Conservation (phyloP, 2,888 invertebrate genomes). For the Epinotia demarniana region DNA sequence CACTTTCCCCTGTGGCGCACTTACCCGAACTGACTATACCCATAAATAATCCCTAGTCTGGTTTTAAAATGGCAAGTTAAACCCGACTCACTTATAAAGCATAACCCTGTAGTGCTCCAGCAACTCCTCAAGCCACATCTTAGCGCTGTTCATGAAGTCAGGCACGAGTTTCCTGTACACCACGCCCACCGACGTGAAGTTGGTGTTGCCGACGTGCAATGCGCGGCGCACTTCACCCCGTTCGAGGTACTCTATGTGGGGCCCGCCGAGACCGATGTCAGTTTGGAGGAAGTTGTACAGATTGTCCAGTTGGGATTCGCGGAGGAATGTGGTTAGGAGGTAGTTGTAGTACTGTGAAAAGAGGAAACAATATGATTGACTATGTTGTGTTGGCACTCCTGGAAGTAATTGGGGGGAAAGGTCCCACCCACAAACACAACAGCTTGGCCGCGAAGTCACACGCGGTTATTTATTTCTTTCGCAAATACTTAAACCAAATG, state of each 20-base stretch:
- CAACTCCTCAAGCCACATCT: conserved; percentile 82
- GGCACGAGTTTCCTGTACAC: conserved; percentile 81
- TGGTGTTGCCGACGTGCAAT: conserved; percentile 81
- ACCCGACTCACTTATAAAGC: conserved; percentile 83
- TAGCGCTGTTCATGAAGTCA: conserved; percentile 85
- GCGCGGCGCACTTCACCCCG: conserved; percentile 75
- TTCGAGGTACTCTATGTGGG: conserved; percentile 76
- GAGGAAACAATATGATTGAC: not conserved
- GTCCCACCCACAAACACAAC: too few species aligned
- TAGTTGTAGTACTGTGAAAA: conserved; percentile 80
- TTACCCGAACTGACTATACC: too few species aligned
- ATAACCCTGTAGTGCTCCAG: conserved; percentile 83
- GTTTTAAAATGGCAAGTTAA: not conserved
- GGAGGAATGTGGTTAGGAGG: conserved; percentile 72
- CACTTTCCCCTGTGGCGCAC: too few species aligned
- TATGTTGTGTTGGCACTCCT: not conserved
- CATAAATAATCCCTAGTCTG: too few species aligned
- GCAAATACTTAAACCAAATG: too few species aligned
- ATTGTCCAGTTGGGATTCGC: conserved; percentile 75
- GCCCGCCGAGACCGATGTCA: conserved; percentile 69
- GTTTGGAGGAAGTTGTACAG: conserved; percentile 81
- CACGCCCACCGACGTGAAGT: conserved; percentile 79
- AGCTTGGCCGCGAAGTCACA: too few species aligned
- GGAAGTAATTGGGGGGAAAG: too few species aligned
- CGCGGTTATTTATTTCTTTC: too few species aligned